Conservation (phyloP, 2,113 vertebrate species). For the Oriolus oriolus region DNA sequence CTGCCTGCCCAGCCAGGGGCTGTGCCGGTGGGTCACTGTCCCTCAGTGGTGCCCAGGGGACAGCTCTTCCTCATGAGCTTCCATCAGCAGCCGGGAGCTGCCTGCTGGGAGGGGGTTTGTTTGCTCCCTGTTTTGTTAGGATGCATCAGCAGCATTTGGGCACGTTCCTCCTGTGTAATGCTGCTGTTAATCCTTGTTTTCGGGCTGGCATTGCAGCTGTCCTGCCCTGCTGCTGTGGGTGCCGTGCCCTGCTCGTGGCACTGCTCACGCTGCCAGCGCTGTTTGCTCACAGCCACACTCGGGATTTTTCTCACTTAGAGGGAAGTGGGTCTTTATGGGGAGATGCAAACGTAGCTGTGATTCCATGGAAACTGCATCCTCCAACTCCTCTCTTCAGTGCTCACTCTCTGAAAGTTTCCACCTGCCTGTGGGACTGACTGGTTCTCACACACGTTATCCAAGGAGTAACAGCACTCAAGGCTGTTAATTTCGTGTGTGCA, state of each 20-base stretch:
- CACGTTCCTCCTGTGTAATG: neutral
- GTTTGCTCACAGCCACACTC: neutral
- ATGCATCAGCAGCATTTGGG: neutral
- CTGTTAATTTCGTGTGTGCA: neutral
- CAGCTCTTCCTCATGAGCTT: neutral
- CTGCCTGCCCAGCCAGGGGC: neutral
- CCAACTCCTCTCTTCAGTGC: neutral
- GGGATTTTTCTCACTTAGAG: neutral
- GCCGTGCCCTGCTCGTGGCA: neutral
- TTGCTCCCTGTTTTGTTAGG: neutral
- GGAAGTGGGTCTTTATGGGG: neutral
- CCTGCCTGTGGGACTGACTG: neutral
- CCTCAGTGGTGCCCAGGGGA: neutral
- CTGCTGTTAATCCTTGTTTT: neutral
- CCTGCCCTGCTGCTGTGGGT: neutral
- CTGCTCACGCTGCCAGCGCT: accelerated
- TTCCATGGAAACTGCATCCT: neutral
- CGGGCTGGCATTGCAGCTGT: neutral
- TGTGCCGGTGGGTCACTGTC: neutral
- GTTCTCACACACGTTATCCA: neutral
- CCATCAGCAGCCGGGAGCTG: neutral
- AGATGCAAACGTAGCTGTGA: neutral
- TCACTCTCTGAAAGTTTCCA: neutral
- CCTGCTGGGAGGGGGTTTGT: neutral
- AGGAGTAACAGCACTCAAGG: neutral